These are phyloP conservation scores for Aphelinus certus DNA, from an alignment of 1,140 invertebrate genomes.

Conservation along the genomic window DNA sequence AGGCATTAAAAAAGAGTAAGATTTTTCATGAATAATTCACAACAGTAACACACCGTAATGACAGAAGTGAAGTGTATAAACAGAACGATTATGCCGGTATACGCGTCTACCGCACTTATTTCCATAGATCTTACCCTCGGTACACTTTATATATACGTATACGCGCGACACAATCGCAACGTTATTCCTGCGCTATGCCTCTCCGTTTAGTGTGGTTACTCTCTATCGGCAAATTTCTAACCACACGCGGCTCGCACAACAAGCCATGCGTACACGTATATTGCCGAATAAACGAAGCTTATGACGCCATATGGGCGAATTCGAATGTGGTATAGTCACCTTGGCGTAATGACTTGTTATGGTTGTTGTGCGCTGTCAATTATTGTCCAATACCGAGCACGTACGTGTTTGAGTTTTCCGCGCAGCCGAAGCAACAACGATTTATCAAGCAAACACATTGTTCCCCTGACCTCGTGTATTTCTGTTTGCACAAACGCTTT, in stretches of 20 bases:
- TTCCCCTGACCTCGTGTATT: not conserved
- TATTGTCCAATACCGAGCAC: not conserved
- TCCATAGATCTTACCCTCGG: constrained; percentile 12
- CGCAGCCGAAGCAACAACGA: not conserved
- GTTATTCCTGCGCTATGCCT: too few relatives aligned
- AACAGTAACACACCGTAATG: not conserved
- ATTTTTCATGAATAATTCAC: not conserved
- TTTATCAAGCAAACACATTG: constrained; percentile 27
- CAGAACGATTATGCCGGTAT: not conserved
- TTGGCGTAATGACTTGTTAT: constrained; percentile 20
- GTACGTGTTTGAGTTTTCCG: constrained; percentile 16
- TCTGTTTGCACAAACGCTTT: not conserved
- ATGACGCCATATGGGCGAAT: not conserved
- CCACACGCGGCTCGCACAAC: constrained; percentile 3
- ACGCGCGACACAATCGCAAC: too few relatives aligned
- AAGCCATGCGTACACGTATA: not conserved
- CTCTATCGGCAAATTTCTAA: constrained; percentile 13
- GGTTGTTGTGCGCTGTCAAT: constrained; percentile 23
- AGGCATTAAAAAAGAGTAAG: not conserved
- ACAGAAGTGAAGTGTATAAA: constrained; percentile 2
- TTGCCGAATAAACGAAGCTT: constrained; percentile 26
- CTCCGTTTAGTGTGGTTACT: not conserved
- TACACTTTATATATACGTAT: too few relatives aligned
- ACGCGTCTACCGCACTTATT: not conserved
- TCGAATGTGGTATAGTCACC: not conserved